Base-by-base conservation (phyloP, 23 tunicate genomes). In the Botrylloides violaceus region DNA sequence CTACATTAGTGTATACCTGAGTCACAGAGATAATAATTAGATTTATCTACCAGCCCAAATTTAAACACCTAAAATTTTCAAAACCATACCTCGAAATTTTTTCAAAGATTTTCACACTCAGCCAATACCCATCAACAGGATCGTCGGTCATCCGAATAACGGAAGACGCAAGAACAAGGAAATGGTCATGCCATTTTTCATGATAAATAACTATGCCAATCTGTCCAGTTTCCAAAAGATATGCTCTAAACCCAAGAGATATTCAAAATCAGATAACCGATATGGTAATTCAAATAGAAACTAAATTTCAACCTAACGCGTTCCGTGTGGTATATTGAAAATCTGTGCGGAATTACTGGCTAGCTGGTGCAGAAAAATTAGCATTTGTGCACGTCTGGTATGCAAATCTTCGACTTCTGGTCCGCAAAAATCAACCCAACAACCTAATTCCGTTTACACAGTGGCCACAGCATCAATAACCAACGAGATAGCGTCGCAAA, bases 111-210 rank as follows among this genome's bases (percentile, higher is more conserved):
- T 49, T 32, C 3, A 79, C 86, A 20, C 79, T 58, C 3, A 87
- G 49, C 95, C 95, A 87, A 66, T 87, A 87, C 4, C 72, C 79
- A 61, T 66, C 70, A 19, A 71, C 86, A 4, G 73, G 65, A 22
- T 65, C 72, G 36, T 87, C 95, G 23, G 78, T 76, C 61, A 87
- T 76, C 21, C 76, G 75, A 63, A 62, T 30, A 1, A 76, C 86
- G 7, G 86, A 57, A 2, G 64, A 28, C 29, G 85, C 82, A 2
- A 80, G 66, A 9, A 66, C 72, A 30, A 58, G 7, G 61, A 87
- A 87, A 33, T 50, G 55, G 21, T 76, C 68, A 55, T 87, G 86
- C 86, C 82, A 76, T 33, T 50, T 38, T 24, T 61, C 76, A 7
- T 49, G 58, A 30, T 30, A 27, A 64, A 59, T 60, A 33, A 36